These are phyloP conservation scores for Sycophila sp. DNA, from an alignment of 1,140 invertebrate species.

Conservation along the genomic window DNA sequence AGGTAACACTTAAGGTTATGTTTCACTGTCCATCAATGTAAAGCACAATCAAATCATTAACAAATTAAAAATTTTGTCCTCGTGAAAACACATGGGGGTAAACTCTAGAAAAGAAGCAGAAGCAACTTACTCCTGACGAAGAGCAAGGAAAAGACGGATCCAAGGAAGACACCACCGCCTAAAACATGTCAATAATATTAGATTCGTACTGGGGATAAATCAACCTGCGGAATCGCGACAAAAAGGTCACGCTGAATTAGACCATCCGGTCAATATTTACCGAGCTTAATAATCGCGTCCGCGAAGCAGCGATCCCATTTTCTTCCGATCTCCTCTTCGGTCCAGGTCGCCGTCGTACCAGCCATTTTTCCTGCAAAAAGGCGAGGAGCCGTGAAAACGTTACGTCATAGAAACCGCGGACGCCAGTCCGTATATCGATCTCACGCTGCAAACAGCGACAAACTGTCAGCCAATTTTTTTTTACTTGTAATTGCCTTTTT, in stretches of 20 bases:
- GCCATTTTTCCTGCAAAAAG: conserved; percentile 59
- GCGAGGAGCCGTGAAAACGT: conserved; percentile 16
- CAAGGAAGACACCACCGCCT: conserved; percentile 77
- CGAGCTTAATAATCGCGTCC: conserved; percentile 63
- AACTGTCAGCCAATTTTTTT: too few relatives aligned
- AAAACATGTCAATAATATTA: conserved; percentile 50
- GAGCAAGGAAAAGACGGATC: conserved; percentile 74
- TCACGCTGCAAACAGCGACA: neutral
- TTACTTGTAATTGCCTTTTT: neutral
- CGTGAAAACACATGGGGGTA: too few relatives aligned
- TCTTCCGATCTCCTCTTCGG: conserved; percentile 66
- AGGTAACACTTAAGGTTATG: conserved; percentile 11
- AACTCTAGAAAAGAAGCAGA: neutral
- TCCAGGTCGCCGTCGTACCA: conserved; percentile 48
- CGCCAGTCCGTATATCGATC: conserved; percentile 22
- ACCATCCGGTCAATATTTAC: conserved; percentile 49
- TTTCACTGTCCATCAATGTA: neutral
- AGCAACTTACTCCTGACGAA: conserved; percentile 68
- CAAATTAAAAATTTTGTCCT: too few relatives aligned
- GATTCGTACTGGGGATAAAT: conserved; percentile 5
- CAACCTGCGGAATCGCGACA: conserved; percentile 6
- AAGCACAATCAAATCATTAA: neutral
- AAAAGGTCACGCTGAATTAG: neutral
- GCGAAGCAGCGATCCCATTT: conserved; percentile 68
- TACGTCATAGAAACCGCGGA: conserved; percentile 27